phyloP scores from a whole-genome alignment of 2,888 invertebrate genomes.

The Nomada flava region DNA sequence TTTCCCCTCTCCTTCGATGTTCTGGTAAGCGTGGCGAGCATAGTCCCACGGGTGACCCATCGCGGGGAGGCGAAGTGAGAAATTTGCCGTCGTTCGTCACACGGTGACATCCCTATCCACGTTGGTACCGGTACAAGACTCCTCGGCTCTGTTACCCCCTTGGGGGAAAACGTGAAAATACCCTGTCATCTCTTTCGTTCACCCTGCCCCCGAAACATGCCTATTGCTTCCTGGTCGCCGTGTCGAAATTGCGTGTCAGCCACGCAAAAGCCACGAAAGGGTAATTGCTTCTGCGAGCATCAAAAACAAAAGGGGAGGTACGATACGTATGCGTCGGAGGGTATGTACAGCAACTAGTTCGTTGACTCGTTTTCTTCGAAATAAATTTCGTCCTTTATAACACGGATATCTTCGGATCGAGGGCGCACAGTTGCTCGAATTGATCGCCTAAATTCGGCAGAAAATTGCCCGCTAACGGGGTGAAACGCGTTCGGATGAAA shows the following conservation, averaged over 20 bases:
- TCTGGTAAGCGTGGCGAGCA: slow-evolving; percentile 65
- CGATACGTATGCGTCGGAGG: background rate
- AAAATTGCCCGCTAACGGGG: slow-evolving; percentile 47
- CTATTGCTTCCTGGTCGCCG: slow-evolving; percentile 25
- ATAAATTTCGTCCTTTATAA: background rate
- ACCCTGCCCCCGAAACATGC: slow-evolving; percentile 56
- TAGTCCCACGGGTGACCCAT: slow-evolving; percentile 75
- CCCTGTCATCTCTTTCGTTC: slow-evolving; percentile 76
- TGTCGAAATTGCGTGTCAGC: slow-evolving; percentile 66
- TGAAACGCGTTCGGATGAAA: slow-evolving; percentile 54
- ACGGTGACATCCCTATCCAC: slow-evolving; percentile 72
- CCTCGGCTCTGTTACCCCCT: slow-evolving; percentile 27
- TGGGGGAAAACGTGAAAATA: slow-evolving; percentile 72
- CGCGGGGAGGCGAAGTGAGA: slow-evolving; percentile 69
- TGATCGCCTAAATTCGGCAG: slow-evolving; percentile 21
- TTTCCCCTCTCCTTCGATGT: slow-evolving; percentile 30
- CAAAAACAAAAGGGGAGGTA: slow-evolving; percentile 44
- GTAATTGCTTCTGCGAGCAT: slow-evolving; percentile 60
- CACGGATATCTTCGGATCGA: background rate
- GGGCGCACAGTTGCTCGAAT: slow-evolving; percentile 27
- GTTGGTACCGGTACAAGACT: slow-evolving; percentile 60
- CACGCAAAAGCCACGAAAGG: slow-evolving; percentile 43
- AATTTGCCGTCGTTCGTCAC: slow-evolving; percentile 77
- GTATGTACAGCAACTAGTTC: background rate
- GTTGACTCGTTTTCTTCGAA: background rate